phyloP scores from a whole-genome alignment of 2,888 invertebrate species.

The Agrotis segetum region DNA sequence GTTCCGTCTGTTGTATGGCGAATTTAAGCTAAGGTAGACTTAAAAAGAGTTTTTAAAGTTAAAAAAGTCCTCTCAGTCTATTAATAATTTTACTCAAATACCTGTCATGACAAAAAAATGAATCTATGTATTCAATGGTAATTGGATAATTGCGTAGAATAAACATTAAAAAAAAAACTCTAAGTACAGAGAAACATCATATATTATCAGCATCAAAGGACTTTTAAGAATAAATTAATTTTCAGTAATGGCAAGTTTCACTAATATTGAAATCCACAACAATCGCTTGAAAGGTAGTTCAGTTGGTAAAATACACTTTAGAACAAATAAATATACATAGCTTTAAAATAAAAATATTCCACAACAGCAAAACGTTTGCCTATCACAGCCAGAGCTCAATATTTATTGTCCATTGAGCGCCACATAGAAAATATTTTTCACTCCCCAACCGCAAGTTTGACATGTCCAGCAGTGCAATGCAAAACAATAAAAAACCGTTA shows the following conservation, averaged over 20 bases:
- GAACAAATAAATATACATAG: constrained; percentile 7
- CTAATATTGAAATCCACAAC: neutral
- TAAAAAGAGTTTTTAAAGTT: neutral
- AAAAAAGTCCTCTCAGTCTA: neutral
- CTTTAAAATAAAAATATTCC: constrained; percentile 9
- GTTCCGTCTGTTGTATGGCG: constrained; percentile 24
- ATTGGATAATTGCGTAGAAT: no score
- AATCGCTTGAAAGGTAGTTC: neutral
- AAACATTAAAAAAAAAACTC: no score
- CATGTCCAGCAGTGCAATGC: constrained; percentile 56
- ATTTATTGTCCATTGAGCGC: constrained; percentile 57
- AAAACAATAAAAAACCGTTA: constrained; percentile 46
- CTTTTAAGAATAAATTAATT: neutral
- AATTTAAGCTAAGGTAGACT: neutral
- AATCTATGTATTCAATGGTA: no score
- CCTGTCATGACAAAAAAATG: no score
- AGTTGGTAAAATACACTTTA: neutral
- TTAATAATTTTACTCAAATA: no score
- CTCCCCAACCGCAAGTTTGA: constrained; percentile 57
- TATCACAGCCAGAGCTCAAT: constrained; percentile 48
- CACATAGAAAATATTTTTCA: constrained; percentile 57
- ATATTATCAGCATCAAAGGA: no score
- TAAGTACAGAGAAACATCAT: no score
- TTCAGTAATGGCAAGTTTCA: no score
- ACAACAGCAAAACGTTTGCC: constrained; percentile 27